Base-by-base conservation (phyloP, 2,888 invertebrate genomes). In the Fragum whitleyi region DNA sequence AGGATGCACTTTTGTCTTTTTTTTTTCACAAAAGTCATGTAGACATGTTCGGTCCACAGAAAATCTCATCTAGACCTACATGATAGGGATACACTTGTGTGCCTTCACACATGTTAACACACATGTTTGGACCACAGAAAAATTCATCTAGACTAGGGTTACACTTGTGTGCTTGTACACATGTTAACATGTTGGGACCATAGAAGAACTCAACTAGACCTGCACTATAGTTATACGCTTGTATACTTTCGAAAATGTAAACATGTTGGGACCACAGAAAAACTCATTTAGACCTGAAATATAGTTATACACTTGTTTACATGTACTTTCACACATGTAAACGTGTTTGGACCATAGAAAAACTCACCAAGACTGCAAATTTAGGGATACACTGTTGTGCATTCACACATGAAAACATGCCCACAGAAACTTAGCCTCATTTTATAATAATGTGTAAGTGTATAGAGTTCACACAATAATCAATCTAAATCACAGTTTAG, bases 1-100 rank as follows among this genome's bases (percentile, higher is more conserved):
- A 9, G 86, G 57, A 93, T 90, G 82, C 93, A 93, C 14, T 85
- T 83, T 14, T 87, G 81, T 6, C 87, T 85, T 74, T 90, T 86
- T 51, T n/a, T n/a, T n/a, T n/a, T n/a, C n/a, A n/a, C n/a, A n/a
- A n/a, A n/a, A 86, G 68, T 62, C 88, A 88, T 29, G 81, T 85
- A 69, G 86, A 88, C 76, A 90, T 89, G 42, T 89, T 79, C 5
- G 74, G 71, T 7, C 85, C 85, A 73, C 81, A 85, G 75, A 76
- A 85, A 42, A 85, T 59, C 36, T 76, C 71, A 29, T 84, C 84
- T n/a, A 76, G 47, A 23, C 79, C 84, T 84, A 51, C 2, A 69
- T 71, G 11, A 32, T 29, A 36, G 5, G 47, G 14, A 47, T 19
- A 57, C 9, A 93, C 90, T 29, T 83, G 16, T 87, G 81, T 6